Evolutionary conservation across 1,140 invertebrate species (phyloP).

Genomic region (Stegodyphus dumicola): DNA sequence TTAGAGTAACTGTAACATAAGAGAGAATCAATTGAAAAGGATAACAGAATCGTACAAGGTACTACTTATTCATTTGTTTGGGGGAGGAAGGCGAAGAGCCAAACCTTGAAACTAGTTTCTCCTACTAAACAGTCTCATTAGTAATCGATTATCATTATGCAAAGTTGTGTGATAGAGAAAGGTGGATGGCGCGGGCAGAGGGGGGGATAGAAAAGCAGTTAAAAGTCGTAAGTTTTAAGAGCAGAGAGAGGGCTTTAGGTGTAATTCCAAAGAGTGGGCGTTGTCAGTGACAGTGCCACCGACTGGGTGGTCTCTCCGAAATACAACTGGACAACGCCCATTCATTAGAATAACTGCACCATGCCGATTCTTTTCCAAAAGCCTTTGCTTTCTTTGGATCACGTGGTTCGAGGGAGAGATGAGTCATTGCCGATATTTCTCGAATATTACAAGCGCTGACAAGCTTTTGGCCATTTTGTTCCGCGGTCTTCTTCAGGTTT

Average conservation of each 20-base stretch:
- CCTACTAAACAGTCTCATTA: neutral
- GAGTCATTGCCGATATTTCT: neutral
- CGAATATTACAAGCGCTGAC: neutral
- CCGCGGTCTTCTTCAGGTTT: too few species aligned
- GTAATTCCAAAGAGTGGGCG: constrained; percentile 55
- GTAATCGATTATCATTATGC: constrained; percentile 42
- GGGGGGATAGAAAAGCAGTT: neutral
- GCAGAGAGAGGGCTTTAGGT: constrained; percentile 20
- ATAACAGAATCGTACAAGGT: too few species aligned
- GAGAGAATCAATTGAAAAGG: too few species aligned
- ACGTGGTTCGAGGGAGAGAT: constrained; percentile 3
- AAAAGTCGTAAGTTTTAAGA: constrained; percentile 39
- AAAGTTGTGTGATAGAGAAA: constrained; percentile 2
- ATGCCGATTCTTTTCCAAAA: constrained; percentile 37
- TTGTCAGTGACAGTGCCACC: constrained; percentile 40
- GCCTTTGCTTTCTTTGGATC: constrained; percentile 36
- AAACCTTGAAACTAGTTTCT: too few species aligned
- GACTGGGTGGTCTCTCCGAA: constrained; percentile 48
- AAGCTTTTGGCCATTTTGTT: neutral
- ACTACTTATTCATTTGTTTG: too few species aligned
- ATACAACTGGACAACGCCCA: constrained; percentile 54
- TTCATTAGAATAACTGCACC: constrained; percentile 54
- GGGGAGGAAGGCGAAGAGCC: too few species aligned
- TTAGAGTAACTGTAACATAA: too few species aligned
- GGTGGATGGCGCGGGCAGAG: neutral